phyloP scores from a whole-genome alignment of 2,888 invertebrate genomes.

The Polylopha cassiicola region DNA sequence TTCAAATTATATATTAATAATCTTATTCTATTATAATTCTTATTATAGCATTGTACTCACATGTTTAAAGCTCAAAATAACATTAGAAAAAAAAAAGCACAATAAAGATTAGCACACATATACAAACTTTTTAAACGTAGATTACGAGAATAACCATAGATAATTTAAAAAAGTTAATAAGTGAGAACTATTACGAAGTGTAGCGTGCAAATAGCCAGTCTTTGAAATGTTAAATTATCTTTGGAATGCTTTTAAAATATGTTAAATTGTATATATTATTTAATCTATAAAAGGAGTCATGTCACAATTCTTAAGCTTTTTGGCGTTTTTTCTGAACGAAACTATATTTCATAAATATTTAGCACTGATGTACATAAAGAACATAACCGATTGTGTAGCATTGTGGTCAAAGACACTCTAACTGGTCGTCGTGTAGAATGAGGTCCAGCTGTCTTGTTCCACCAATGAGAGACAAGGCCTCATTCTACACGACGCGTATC shows the following conservation, averaged over 20 bases:
- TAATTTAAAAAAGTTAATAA: conserved; percentile 9
- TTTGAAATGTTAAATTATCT: conserved; percentile 51
- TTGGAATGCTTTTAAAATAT: conserved; percentile 61
- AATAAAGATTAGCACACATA: conserved; percentile 31
- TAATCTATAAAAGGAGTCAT: too few species aligned
- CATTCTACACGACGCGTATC: too few species aligned
- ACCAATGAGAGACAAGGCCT: too few species aligned
- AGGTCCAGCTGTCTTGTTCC: too few species aligned
- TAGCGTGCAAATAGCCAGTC: conserved; percentile 35
- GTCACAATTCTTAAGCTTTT: too few species aligned
- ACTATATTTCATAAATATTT: too few species aligned
- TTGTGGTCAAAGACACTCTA: too few species aligned
- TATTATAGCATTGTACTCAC: conserved; percentile 62
- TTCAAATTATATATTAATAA: conserved; percentile 57
- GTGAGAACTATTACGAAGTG: conserved; percentile 6
- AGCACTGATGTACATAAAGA: too few species aligned
- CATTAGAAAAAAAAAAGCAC: conserved; percentile 36
- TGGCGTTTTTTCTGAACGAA: too few species aligned
- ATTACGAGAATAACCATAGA: conserved; percentile 17
- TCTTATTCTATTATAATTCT: conserved; percentile 40
- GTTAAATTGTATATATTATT: conserved; percentile 27
- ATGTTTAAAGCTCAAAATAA: conserved; percentile 71
- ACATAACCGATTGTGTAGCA: too few species aligned
- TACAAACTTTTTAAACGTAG: conserved; percentile 21
- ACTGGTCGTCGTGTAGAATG: too few species aligned